Base-by-base conservation (phyloP, 1,140 invertebrate species). In the Maniola jurtina region DNA sequence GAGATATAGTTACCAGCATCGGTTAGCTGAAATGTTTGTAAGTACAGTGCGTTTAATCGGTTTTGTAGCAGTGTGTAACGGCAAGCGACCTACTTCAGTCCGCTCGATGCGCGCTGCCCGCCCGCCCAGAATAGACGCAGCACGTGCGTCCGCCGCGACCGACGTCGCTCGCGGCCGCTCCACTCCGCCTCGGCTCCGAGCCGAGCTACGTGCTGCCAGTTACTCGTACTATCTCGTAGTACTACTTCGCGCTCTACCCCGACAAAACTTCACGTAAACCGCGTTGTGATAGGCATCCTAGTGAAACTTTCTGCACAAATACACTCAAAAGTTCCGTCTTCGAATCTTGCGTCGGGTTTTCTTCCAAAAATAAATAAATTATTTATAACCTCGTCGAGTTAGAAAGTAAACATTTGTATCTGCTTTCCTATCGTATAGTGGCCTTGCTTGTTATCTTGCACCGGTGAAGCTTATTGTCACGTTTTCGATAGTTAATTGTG, bases 121-220 rank as follows among this genome's bases (percentile, higher is more conserved):
- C 77, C 81, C 81, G 85, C 83, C 86, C 80, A 88, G 85, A 90
- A 90, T 90, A 90, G 88, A 90, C 83, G 86, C 81, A 87, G 84
- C 88, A 90, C 84, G 86, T 88, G 88, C 84, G 86, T 83, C 77
- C 72, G 72, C 64, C 74, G 76, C 74, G 83, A 73, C 81, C 78
- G 80, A 83, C 83, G 88, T 77, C 80, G 48, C 48, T 60, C 73
- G 71, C 72, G 52, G 73, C 66, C 69, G 55, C 67, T 61, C 16
- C 16, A 52, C 60, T 55, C 16, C 38, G 57, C 66, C 56, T 64
- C 61, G 67, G 47, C 56, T 47, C 48, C 67, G 65, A 7, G 48
- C 48, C 16, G 48, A 6, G 48, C 6, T 16, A 25, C 48, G 14
- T 16, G 48, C 48, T 48, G 48, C 48, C 5, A 52, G 15, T 2